Base-by-base conservation (phyloP, 1,140 invertebrate genomes). In the Acromyrmex echinatior region DNA sequence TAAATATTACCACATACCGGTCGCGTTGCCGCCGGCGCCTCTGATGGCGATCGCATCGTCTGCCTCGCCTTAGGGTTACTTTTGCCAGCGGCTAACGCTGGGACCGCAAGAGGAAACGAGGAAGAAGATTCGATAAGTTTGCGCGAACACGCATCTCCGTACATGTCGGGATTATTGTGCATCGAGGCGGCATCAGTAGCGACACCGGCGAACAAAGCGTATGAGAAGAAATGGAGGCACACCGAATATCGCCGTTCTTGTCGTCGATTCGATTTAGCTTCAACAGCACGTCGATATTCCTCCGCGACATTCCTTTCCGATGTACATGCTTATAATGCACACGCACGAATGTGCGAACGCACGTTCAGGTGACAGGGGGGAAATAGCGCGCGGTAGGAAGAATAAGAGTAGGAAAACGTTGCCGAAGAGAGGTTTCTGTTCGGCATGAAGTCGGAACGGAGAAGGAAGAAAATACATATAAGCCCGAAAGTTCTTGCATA, bases 1-100 rank as follows among this genome's bases (percentile, higher is more conserved):
- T 97, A 98, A 98, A 97, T 99, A 98, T 97, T 98, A 98, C 97
- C 98, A 98, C 96, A 98, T 98, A 96, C 98, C 98, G 93, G 97
- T 98, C 95, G 96, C 96, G 92, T 96, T 98, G 96, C 97, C 97
- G 92, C 97, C 97, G 92, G 97, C 97, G 89, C 96, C 96, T 86
- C 95, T 96, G 92, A 96, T 96, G 95, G 96, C 96, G 93, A 95
- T 96, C 94, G 93, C 95, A 92, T 94, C 94, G 92, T 93, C 96
- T 92, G 96, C 92, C 88, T 94, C 93, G 87, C 91, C 94, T 86
- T 95, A 95, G 92, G 92, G 87, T 87, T 76, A 89, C 91, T 91
- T 87, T 89, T 87, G 90, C 88, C 86, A 88, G 78, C 86, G 87
- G 79, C 84, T 88, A 87, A 88, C 86, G 77, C 35, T 18, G 35